These are phyloP conservation scores for Arenicola marina DNA, from an alignment of 2,888 invertebrate genomes.

Conservation along the genomic window DNA sequence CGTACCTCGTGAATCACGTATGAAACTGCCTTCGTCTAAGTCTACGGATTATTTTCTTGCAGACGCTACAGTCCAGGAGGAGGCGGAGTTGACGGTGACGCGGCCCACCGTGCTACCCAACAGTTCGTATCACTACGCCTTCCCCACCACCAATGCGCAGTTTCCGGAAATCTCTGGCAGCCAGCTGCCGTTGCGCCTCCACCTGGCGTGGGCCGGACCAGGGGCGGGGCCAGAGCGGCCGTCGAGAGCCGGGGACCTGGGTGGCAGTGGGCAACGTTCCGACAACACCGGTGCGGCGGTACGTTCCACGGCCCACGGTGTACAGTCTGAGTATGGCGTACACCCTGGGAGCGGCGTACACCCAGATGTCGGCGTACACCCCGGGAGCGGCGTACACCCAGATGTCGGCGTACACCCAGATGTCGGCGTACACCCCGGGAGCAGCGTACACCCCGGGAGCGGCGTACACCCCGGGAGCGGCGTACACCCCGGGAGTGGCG, in stretches of 20 bases:
- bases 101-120: constrained; percentile 64
- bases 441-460: not conserved
- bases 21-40: no score
- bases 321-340: constrained; percentile 19
- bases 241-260: not conserved
- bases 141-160: constrained; percentile 70
- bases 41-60: no score
- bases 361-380: not conserved
- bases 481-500: no score
- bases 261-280: no score
- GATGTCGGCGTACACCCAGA: no score
- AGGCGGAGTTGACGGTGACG: constrained; percentile 42
- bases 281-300: not conserved
- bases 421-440: not conserved
- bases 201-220: constrained; percentile 5
- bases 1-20: no score
- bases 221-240: not conserved
- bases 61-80: constrained; percentile 49
- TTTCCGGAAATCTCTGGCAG: constrained; percentile 67
- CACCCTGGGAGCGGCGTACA: not conserved
- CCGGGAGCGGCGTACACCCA: no score
- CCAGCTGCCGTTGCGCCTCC: constrained; percentile 20
- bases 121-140: constrained; percentile 72
- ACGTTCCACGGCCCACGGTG: not conserved
- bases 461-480: no score